Evolutionary conservation across 2,888 invertebrate species (phyloP).

Genomic region (Ethmia dodecea): DNA sequence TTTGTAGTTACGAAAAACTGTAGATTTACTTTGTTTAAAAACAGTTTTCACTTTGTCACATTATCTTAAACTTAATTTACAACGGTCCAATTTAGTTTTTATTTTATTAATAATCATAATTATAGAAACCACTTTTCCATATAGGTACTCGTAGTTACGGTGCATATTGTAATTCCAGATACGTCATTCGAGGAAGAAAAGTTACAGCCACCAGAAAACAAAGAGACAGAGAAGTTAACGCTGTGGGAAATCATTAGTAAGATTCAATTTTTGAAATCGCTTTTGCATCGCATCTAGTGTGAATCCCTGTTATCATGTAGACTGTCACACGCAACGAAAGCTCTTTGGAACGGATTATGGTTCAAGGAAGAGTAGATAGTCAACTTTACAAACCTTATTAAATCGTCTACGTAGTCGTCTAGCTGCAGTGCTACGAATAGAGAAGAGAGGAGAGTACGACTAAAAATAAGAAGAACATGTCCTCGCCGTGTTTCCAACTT

Average conservation of each 20-base stretch:
- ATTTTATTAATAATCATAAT: no score
- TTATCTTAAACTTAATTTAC: no score
- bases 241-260: slow-evolving; percentile 44
- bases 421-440: not conserved
- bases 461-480: not conserved
- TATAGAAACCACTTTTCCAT: no score
- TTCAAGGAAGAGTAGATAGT: not conserved
- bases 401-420: not conserved
- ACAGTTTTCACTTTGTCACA: no score
- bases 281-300: no score
- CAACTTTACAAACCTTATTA: not conserved
- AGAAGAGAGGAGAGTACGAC: not conserved
- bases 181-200: slow-evolving; percentile 27
- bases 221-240: slow-evolving; percentile 29
- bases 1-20: no score
- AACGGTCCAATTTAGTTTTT: no score
- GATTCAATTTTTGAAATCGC: slow-evolving; percentile 19
- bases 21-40: no score
- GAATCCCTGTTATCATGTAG: no score
- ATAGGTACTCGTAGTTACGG: no score
- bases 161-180: no score
- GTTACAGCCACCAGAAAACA: slow-evolving; percentile 16
- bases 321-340: not conserved
- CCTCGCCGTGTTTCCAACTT: not conserved
- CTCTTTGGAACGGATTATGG: not conserved